Evolutionary conservation across 2,888 invertebrate species (phyloP), one percentile per base, ranked within the genome.

Genomic region (Branchipolynoe longqiensis): DNA sequence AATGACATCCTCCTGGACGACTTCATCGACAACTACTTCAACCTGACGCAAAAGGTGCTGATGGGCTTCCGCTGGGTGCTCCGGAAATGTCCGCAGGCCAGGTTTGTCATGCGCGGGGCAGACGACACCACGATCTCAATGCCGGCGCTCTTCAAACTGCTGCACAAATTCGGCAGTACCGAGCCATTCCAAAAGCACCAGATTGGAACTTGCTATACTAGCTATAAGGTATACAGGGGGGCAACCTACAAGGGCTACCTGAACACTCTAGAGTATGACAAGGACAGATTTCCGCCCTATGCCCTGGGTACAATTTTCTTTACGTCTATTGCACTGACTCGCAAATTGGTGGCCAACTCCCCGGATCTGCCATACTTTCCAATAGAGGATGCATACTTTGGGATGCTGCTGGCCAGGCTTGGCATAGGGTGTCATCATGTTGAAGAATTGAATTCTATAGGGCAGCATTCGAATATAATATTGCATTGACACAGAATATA

Each of bases 381-480:
- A 4, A 69, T 69, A 36, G 69, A 69, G 38, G 69, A 69, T n/a
- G 69, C 69, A 8, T 69, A 69, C 18, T 69, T 69, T 38, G 69
- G 69, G 25, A 33, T 69, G 6, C 36, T 38, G 22, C 69, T 69
- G 1, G 69, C 69, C 22, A 12, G n/a, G n/a, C 69, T 69, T 1
- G 69, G 69, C 14, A 69, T 33, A 33, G 69, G 69, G 1, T 69
- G 69, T 38, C 69, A 69, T 25, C 33, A 69, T 69, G n/a, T 69
- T 38, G 18, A n/a, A 12, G 38, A 25, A 12, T 36, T 69, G 69
- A 2, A n/a, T n/a, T n/a, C n/a, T n/a, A n/a, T n/a, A n/a, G n/a
- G n/a, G n/a, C n/a, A n/a, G n/a, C n/a, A n/a, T n/a, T n/a, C n/a
- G n/a, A n/a, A n/a, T n/a, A n/a, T n/a, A n/a, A n/a, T n/a, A n/a